phyloP scores from a whole-genome alignment of 2,797 vertebrate species.

The Lycodopsis pacificus region DNA sequence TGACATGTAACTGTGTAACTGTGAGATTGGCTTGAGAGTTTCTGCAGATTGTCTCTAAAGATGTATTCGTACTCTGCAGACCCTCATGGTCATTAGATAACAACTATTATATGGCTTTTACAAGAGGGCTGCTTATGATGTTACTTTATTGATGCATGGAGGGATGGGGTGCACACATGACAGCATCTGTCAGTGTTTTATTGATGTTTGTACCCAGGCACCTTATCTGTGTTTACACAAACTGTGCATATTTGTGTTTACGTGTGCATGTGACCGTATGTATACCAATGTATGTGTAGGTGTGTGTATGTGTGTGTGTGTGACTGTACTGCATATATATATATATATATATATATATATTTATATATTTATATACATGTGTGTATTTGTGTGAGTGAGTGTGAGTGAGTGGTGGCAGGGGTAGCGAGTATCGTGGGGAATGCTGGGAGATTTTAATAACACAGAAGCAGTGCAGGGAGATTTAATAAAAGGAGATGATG shows the following conservation, averaged over 20 bases:
- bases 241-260: conserved; percentile 77
- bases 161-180: conserved; percentile 59
- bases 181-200: conserved; percentile 78
- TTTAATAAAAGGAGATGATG: conserved; percentile 98
- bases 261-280: conserved; percentile 51
- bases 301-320: conserved; percentile 32
- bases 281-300: conserved; percentile 16
- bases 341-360: conserved; percentile 35
- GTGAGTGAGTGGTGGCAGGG: conserved; percentile 76
- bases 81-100: conserved; percentile 14
- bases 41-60: conserved; percentile 36
- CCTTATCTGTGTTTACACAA: conserved; percentile 79
- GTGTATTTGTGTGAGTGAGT: conserved; percentile 38
- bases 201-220: conserved; percentile 71
- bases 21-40: conserved; percentile 41
- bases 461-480: conserved; percentile 94
- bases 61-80: conserved; percentile 6
- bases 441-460: conserved; percentile 98
- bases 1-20: conserved; percentile 60
- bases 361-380: conserved; percentile 35
- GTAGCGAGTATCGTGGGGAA: conserved; percentile 87
- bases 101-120: conserved; percentile 35
- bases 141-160: conserved; percentile 59
- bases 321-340: conserved; percentile 28
- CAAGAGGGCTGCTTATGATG: conserved; percentile 55